These are phyloP conservation scores for Drosophila niveifrons DNA, from an alignment of 2,888 invertebrate genomes.

Conservation along the genomic window DNA sequence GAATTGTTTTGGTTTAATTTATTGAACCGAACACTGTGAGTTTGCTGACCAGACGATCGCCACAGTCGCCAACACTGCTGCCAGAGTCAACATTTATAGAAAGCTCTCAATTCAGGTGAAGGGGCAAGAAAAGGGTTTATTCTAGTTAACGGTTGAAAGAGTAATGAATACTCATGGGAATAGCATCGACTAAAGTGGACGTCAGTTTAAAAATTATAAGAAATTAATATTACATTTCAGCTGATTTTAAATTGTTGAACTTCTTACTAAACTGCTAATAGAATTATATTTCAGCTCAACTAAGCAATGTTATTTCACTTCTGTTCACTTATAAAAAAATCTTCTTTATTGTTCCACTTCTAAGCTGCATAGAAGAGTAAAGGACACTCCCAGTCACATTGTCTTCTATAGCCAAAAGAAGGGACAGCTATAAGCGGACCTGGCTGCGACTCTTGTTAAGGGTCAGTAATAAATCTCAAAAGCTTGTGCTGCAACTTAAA, in stretches of 20 bases:
- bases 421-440: not conserved
- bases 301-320: not conserved
- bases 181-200: not conserved
- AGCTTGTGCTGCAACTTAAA: constrained; percentile 79
- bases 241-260: not conserved
- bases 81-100: constrained; percentile 16
- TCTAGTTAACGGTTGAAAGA: constrained; percentile 27
- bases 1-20: constrained; percentile 77
- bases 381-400: constrained; percentile 42
- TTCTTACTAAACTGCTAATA: not conserved
- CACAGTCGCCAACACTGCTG: constrained; percentile 27
- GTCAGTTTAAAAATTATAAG: not conserved
- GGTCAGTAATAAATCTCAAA: constrained; percentile 80
- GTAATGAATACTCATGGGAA: constrained; percentile 6
- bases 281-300: constrained; percentile 8
- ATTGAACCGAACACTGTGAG: constrained; percentile 54
- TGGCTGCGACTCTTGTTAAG: constrained; percentile 64
- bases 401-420: constrained; percentile 45
- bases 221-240: not conserved
- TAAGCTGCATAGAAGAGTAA: constrained; percentile 39
- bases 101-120: constrained; percentile 6
- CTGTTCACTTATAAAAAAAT: constrained; percentile 3
- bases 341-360: constrained; percentile 18
- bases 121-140: constrained; percentile 22
- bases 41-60: constrained; percentile 24